These are phyloP conservation scores for Oxycera nigricornis DNA, from an alignment of 2,888 invertebrate species.

Conservation along the genomic window DNA sequence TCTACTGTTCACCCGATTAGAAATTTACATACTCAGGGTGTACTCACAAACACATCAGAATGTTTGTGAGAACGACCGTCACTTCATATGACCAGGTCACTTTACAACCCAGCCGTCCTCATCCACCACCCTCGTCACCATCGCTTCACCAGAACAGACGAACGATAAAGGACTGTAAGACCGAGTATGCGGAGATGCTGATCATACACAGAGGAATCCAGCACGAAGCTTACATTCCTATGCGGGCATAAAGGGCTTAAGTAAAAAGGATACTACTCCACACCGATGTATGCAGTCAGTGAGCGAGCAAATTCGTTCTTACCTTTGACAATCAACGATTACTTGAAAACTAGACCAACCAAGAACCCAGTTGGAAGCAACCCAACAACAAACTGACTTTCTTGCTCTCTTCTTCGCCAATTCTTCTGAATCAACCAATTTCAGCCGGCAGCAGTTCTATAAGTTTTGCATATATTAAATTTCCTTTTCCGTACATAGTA, in stretches of 20 bases:
- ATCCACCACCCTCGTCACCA: too few species aligned
- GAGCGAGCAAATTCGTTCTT: neutral
- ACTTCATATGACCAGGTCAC: conserved; percentile 38
- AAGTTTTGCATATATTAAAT: conserved; percentile 37
- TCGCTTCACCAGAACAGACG: neutral
- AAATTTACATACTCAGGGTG: conserved; percentile 27
- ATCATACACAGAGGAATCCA: conserved; percentile 2
- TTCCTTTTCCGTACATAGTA: neutral
- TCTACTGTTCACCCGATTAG: conserved; percentile 31
- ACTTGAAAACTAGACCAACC: conserved; percentile 10
- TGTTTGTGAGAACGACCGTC: conserved; percentile 32
- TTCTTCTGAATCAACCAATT: neutral
- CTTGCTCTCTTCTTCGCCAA: neutral
- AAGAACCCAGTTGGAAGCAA: neutral
- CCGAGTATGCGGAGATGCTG: conserved; percentile 2
- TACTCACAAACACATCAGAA: conserved; percentile 8
- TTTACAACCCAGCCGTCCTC: conserved; percentile 3
- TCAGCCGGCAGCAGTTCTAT: neutral
- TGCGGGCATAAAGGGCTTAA: conserved; percentile 35
- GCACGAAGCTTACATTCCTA: conserved; percentile 5
- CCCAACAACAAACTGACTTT: neutral
- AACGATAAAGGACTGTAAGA: conserved; percentile 19
- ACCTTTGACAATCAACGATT: neutral
- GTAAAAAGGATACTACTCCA: neutral
- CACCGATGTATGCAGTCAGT: neutral